These are phyloP conservation scores for Oryzias melastigma DNA, from an alignment of 2,113 vertebrate species.

Conservation along the genomic window DNA sequence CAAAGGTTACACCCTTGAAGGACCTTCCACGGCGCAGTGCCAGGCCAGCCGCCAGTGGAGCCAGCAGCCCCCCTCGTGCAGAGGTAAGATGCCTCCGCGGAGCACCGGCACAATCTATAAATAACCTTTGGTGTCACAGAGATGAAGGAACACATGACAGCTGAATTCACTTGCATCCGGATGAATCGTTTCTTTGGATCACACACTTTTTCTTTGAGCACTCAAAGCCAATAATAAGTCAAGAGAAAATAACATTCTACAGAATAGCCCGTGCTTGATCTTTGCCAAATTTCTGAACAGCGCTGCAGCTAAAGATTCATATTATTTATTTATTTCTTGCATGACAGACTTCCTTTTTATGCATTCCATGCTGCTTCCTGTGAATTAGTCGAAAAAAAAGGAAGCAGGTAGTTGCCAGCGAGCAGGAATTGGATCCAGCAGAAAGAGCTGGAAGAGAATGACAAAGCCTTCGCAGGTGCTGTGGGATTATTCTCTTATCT, in stretches of 20 bases:
- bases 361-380: conserved; percentile 5
- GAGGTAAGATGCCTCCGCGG: conserved; percentile 78
- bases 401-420: conserved; percentile 27
- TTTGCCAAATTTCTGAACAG: conserved; percentile 5
- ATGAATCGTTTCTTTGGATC: background rate
- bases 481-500: conserved; percentile 29
- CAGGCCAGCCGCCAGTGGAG: conserved; percentile 95
- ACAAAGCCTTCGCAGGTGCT: conserved; percentile 32
- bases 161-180: conserved; percentile 18
- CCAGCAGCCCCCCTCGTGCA: conserved; percentile 90
- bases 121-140: conserved; percentile 18
- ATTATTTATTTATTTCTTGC: no score
- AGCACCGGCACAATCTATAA: conserved; percentile 8
- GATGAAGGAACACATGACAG: conserved; percentile 21
- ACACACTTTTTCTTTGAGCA: background rate
- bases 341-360: conserved; percentile 11
- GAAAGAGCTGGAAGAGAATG: conserved; percentile 22
- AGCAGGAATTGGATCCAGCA: conserved; percentile 19
- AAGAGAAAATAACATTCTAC: background rate
- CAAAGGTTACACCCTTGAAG: conserved; percentile 92
- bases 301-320: conserved; percentile 6
- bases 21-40: conserved; percentile 92
- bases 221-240: background rate
- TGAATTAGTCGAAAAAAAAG: conserved; percentile 22
- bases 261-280: no score